Base-by-base conservation (phyloP, 2,888 invertebrate species). In the Thera obeliscata region DNA sequence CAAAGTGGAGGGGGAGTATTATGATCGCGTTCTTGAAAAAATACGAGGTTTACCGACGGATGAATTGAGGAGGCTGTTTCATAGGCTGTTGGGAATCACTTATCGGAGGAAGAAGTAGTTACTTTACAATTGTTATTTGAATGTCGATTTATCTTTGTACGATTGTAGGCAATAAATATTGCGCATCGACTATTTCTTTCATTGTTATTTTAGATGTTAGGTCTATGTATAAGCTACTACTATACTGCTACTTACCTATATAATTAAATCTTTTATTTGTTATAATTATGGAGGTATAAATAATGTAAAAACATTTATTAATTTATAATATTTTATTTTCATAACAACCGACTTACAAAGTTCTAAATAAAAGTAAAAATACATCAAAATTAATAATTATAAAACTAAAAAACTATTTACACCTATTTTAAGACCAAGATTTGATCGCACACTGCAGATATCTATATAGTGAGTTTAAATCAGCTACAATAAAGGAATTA, bases 1-100 rank as follows among this genome's bases (percentile, higher is more conserved):
- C 0, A 92, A 95, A 46, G 96, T 96, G 71, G 97, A 97, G 84
- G 95, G 96, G 71, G 95, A 95, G 79, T 95, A 95, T 52, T 96
- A 96, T 80, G 96, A 96, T 74, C 88, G 95, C 71, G 95, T 97
- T 68, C 94, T 95, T 57, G 49, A 76, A 11, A 77, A 73, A 66
- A 77, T 81, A 56, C 52, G 73, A 52, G 55, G 33, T 4, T 43
- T 84, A 52, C 73, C 79, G 9, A 67, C 72, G 3, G 70, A 66
- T 3, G 66, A 71, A 11, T 93, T 97, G 67, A 96, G 96, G 1
- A 94, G 95, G 66, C 85, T 97, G 35, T 97, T 97, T 85, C 94
- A 96, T 71, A 96, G 95, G 78, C 94, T 97, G 75, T 91, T 97
- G 73, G 95, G 96, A 72, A 96, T 95, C 83, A 95, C 97, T 61